These are phyloP conservation scores for Orbicella faveolata DNA, from an alignment of 64 coral and sea anemone genomes.

Conservation along the genomic window DNA sequence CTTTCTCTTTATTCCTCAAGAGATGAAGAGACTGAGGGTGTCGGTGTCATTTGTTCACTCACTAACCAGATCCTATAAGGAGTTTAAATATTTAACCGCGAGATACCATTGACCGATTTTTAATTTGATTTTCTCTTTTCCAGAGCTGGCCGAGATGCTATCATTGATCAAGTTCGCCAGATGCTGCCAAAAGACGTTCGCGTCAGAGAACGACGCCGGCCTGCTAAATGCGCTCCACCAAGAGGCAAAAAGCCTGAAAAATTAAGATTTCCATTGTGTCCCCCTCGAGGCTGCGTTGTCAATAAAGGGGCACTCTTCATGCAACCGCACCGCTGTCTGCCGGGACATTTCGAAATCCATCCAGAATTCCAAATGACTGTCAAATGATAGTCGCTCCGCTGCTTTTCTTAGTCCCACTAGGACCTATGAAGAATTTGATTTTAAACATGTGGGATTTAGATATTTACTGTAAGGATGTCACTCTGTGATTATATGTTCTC, in stretches of 20 bases:
- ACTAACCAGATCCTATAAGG: no score
- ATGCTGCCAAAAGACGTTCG: not conserved
- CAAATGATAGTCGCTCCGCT: not conserved
- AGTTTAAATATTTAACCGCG: no score
- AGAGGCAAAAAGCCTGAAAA: not conserved
- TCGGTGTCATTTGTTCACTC: no score
- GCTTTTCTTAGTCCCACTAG: not conserved
- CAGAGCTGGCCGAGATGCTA: constrained; percentile 18
- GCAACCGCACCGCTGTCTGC: constrained; percentile 50
- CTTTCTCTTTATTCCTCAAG: no score
- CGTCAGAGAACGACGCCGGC: not conserved
- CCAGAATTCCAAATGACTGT: constrained; percentile 34
- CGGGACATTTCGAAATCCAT: constrained; percentile 59
- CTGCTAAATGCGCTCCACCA: constrained; percentile 9
- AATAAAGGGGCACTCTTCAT: constrained; percentile 55
- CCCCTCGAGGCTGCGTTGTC: not conserved
- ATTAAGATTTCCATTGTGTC: not conserved
- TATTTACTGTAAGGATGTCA: no score
- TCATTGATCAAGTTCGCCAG: constrained; percentile 34
- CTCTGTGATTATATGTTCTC: no score
- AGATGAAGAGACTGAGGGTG: no score
- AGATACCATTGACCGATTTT: no score
- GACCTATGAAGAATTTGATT: no score
- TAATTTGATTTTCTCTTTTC: not conserved
- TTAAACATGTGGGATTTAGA: no score